Percentiles rank a stretch among this genome's conserved stretches.
Conservation (phyloP, 1,140 invertebrate species). For the Pseudoatta argentina region DNA sequence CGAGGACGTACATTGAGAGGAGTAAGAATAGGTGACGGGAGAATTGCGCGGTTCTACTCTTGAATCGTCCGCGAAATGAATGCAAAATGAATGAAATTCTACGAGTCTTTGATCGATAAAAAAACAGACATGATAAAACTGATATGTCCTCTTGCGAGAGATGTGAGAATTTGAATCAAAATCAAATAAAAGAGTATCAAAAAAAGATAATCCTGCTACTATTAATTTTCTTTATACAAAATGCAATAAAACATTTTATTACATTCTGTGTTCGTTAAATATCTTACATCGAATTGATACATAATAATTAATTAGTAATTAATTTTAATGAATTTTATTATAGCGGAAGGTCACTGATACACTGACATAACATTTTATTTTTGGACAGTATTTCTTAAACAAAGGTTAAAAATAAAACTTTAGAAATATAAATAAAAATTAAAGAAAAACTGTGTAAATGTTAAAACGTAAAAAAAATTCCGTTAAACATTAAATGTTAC, state of each 20-base stretch:
- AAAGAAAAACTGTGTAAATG: too few species aligned
- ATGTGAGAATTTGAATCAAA: neutral
- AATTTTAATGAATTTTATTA: neutral
- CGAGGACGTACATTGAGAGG: slow-evolving; percentile 19
- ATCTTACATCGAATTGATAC: neutral
- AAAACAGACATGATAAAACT: neutral
- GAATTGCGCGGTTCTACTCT: neutral
- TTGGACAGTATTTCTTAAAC: too few species aligned
- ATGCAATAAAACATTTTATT: neutral
- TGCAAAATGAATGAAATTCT: neutral
- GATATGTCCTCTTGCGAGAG: too few species aligned
- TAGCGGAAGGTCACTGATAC: neutral
- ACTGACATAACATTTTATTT: too few species aligned
- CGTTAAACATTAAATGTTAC: too few species aligned
- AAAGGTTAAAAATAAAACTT: too few species aligned
- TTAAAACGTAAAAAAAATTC: too few species aligned
- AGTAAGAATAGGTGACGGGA: neutral
- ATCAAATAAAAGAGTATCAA: neutral
- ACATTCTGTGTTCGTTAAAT: neutral
- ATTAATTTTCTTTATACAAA: neutral
- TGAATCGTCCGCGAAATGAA: neutral
- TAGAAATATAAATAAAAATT: too few species aligned
- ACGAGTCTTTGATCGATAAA: neutral
- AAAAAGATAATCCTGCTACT: neutral
- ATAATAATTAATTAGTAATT: neutral